These are phyloP conservation scores for Malacoraja senta DNA, from an alignment of 2,797 vertebrate species.

Conservation along the genomic window DNA sequence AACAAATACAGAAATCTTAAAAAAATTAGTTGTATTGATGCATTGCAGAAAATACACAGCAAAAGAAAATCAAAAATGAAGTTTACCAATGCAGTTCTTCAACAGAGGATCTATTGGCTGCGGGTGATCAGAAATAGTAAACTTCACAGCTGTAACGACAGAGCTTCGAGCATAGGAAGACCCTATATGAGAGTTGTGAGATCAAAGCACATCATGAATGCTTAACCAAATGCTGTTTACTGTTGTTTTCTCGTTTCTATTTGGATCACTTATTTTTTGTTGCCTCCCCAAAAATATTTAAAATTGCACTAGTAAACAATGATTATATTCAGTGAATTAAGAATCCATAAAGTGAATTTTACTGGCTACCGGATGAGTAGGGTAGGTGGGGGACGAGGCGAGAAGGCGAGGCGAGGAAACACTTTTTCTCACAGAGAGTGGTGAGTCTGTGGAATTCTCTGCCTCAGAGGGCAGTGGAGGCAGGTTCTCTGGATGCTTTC, in stretches of 20 bases:
- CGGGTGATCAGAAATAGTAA: conserved; percentile 96
- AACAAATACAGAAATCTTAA: background rate
- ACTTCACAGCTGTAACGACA: conserved; percentile 94
- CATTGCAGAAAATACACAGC: background rate
- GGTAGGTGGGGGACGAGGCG: background rate
- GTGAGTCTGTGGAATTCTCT: too few relatives aligned
- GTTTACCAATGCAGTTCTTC: conserved; percentile 93
- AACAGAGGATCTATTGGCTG: conserved; percentile 91
- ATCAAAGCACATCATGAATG: background rate
- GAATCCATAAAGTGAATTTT: background rate
- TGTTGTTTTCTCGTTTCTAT: background rate
- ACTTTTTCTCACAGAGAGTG: too few relatives aligned
- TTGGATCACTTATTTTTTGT: background rate
- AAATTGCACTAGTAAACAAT: too few relatives aligned
- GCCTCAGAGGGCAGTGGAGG: too few relatives aligned
- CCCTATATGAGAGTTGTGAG: conserved; percentile 54
- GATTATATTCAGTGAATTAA: background rate
- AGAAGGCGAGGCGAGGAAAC: too few relatives aligned
- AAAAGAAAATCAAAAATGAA: background rate
- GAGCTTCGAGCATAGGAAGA: conserved; percentile 94
- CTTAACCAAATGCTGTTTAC: background rate
- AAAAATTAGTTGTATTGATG: conserved; percentile 25
- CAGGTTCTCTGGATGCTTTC: too few relatives aligned
- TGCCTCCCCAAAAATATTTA: background rate
- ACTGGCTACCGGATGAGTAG: background rate